Percentiles rank a stretch among this genome's conserved stretches.
Evolutionary conservation across 2,888 invertebrate genomes (phyloP).

Genomic region (Bombylius major): DNA sequence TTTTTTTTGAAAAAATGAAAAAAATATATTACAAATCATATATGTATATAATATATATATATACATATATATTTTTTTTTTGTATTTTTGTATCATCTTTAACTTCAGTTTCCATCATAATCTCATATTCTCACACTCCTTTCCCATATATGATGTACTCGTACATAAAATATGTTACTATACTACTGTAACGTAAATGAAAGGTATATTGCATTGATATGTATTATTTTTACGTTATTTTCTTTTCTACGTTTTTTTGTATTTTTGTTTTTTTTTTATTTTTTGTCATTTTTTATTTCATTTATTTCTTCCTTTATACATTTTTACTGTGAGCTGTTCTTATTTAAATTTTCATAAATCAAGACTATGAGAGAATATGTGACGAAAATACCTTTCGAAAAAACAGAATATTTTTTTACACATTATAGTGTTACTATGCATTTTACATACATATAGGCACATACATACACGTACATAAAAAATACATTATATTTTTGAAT

Average conservation of each 20-base stretch:
- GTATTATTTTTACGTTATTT: too few relatives aligned
- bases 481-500: too few relatives aligned
- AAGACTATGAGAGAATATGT: conserved; percentile 12
- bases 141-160: neutral
- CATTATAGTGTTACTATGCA: too few relatives aligned
- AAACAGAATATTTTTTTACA: too few relatives aligned
- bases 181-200: too few relatives aligned
- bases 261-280: too few relatives aligned
- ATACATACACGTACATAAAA: too few relatives aligned
- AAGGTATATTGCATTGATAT: too few relatives aligned
- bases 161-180: neutral
- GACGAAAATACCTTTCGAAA: conserved; percentile 8
- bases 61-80: conserved; percentile 8
- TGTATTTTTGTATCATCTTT: conserved; percentile 5
- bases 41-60: too few relatives aligned
- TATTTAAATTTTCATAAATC: conserved; percentile 22
- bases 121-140: too few relatives aligned
- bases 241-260: too few relatives aligned
- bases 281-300: conserved; percentile 5
- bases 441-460: too few relatives aligned
- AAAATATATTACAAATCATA: conserved; percentile 2
- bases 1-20: neutral
- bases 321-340: conserved; percentile 11
- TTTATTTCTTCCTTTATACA: conserved; percentile 13
- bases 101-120: neutral